These are phyloP conservation scores for Harpegnathos saltator DNA, from an alignment of 1,140 invertebrate species.

Conservation along the genomic window DNA sequence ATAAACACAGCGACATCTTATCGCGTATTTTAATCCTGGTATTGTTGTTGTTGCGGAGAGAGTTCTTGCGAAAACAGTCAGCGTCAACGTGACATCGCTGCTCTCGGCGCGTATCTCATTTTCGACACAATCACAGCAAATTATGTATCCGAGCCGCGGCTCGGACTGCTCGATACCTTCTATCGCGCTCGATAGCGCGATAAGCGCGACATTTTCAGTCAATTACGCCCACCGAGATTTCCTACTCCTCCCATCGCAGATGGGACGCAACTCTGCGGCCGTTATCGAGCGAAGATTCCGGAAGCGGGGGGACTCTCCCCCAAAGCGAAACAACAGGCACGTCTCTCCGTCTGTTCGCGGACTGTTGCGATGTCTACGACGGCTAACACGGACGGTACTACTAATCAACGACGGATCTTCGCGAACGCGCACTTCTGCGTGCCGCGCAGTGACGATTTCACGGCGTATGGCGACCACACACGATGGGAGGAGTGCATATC, in stretches of 20 bases:
- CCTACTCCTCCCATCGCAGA: slow-evolving; percentile 5
- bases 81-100: too few relatives aligned
- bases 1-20: slow-evolving; percentile 13
- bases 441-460: slow-evolving; percentile 15
- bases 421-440: not conserved
- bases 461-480: slow-evolving; percentile 36
- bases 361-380: slow-evolving; percentile 14
- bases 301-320: not conserved
- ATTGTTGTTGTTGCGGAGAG: too few relatives aligned
- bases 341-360: not conserved
- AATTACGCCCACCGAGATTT: slow-evolving; percentile 65
- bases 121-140: not conserved
- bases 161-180: not conserved
- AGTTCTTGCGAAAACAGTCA: too few relatives aligned
- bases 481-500: slow-evolving; percentile 14
- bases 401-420: slow-evolving; percentile 23
- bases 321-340: slow-evolving; percentile 2
- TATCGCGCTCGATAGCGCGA: slow-evolving; percentile 15
- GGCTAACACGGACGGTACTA: not conserved
- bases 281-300: slow-evolving; percentile 30
- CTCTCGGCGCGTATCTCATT: too few relatives aligned
- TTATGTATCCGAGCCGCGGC: not conserved
- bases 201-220: slow-evolving; percentile 1
- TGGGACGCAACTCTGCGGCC: slow-evolving; percentile 7
- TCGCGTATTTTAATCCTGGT: too few relatives aligned